These are phyloP conservation scores for Actenoides hombroni DNA, from an alignment of 2,113 vertebrate genomes.

Conservation along the genomic window DNA sequence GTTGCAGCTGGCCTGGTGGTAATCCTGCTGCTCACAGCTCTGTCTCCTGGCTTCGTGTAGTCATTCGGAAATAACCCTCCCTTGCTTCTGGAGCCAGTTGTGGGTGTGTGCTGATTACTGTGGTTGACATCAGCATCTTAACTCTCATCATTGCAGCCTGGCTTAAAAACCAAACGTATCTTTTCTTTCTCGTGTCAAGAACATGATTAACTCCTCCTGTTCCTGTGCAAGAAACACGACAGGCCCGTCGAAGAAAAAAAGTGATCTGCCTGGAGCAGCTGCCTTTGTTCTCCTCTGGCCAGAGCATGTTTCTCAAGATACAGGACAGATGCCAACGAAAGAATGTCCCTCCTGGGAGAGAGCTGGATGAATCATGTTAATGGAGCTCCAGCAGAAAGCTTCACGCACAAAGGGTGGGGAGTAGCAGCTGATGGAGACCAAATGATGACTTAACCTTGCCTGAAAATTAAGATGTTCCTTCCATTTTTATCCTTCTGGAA, in stretches of 20 bases:
- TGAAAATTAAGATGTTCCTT: background rate
- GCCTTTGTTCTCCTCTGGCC: background rate
- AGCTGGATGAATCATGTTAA: background rate
- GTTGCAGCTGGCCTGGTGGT: background rate
- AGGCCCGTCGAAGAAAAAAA: background rate
- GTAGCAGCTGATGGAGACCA: conserved; percentile 10
- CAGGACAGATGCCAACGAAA: conserved; percentile 34
- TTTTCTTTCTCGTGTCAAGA: background rate
- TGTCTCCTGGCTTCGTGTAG: background rate
- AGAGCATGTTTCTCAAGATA: background rate
- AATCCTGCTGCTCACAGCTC: background rate
- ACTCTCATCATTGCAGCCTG: background rate
- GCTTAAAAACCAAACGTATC: background rate
- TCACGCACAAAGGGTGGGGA: conserved; percentile 22
- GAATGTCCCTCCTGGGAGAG: conserved; percentile 21
- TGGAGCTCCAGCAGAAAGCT: conserved; percentile 11
- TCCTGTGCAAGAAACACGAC: background rate
- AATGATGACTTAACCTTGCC: conserved; percentile 31
- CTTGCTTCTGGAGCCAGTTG: background rate
- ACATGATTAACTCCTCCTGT: conserved; percentile 22
- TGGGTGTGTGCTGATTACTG: conserved; percentile 4
- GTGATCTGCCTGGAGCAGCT: conserved; percentile 15
- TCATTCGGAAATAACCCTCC: background rate
- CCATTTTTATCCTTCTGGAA: background rate
- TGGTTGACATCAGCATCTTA: background rate